phyloP scores from a whole-genome alignment of 2,888 invertebrate genomes.

The Julus scandinavius region DNA sequence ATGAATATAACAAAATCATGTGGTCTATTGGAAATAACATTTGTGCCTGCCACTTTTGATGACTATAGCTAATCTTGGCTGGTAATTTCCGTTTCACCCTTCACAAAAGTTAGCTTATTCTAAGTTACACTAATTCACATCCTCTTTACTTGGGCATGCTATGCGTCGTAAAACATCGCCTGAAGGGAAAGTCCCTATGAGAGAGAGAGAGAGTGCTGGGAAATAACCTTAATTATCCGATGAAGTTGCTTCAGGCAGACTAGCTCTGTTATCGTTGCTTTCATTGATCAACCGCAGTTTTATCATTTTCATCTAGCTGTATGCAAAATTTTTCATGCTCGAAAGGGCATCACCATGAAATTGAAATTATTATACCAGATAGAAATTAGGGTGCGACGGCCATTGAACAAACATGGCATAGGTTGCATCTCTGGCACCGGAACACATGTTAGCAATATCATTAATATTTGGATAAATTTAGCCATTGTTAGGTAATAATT shows the following conservation, averaged over 20 bases:
- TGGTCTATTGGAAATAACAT: background rate
- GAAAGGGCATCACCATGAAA: conserved; percentile 22
- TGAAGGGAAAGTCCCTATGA: conserved; percentile 1
- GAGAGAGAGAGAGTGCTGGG: background rate
- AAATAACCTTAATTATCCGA: conserved; percentile 42
- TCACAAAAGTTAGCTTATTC: background rate
- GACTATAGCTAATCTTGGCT: background rate
- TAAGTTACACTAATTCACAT: background rate
- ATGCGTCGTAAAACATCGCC: background rate
- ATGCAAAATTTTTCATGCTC: conserved; percentile 15
- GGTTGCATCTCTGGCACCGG: background rate
- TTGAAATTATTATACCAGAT: conserved; percentile 29
- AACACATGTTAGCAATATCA: background rate
- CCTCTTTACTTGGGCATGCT: background rate
- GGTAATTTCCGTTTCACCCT: background rate
- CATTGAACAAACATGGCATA: conserved; percentile 3
- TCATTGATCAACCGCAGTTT: conserved; percentile 38
- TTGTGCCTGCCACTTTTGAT: background rate
- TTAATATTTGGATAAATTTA: background rate
- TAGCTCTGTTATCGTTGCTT: conserved; percentile 11
- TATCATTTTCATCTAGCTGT: conserved; percentile 37
- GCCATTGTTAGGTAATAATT: background rate
- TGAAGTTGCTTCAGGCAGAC: conserved; percentile 37
- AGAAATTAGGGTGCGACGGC: conserved; percentile 18
- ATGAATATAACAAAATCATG: background rate